Percentiles rank a stretch among this genome's conserved stretches.
Evolutionary conservation across 2,113 vertebrate species (phyloP).

Genomic region (Chinchilla lanigera): DNA sequence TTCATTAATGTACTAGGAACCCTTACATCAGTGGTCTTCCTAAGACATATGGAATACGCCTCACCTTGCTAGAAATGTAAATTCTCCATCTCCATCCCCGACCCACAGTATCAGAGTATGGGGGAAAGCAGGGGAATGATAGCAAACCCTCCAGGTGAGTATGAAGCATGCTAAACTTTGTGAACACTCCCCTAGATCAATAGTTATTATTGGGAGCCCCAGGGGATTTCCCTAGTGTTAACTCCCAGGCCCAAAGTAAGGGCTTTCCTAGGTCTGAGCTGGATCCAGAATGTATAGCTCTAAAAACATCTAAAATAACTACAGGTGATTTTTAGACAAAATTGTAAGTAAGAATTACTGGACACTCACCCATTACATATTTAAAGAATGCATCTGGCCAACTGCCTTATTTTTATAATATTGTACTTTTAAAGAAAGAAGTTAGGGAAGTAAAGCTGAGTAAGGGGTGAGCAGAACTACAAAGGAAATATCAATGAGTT

Average conservation of each 20-base stretch:
- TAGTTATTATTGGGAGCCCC: neutral
- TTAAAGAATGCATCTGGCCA: conserved; percentile 19
- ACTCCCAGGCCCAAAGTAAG: neutral
- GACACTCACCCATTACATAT: neutral
- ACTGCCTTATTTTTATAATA: conserved; percentile 28
- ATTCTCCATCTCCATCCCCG: neutral
- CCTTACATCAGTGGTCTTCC: neutral
- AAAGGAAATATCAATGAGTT: conserved; percentile 44
- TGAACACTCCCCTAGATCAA: neutral
- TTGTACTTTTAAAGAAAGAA: conserved; percentile 31
- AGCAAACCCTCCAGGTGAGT: neutral
- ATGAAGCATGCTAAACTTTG: neutral
- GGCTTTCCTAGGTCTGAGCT: conserved; percentile 27
- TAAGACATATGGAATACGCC: neutral
- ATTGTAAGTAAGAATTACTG: neutral
- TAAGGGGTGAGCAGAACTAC: neutral
- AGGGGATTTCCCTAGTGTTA: neutral
- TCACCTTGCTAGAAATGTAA: neutral
- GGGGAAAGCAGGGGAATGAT: neutral
- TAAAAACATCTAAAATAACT: neutral
- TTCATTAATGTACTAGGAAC: neutral
- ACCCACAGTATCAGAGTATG: neutral
- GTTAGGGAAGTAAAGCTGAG: neutral
- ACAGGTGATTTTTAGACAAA: neutral
- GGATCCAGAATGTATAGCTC: neutral